Conservation (phyloP, 2,888 invertebrate genomes). For the Amblyjoppa fuscipennis region DNA sequence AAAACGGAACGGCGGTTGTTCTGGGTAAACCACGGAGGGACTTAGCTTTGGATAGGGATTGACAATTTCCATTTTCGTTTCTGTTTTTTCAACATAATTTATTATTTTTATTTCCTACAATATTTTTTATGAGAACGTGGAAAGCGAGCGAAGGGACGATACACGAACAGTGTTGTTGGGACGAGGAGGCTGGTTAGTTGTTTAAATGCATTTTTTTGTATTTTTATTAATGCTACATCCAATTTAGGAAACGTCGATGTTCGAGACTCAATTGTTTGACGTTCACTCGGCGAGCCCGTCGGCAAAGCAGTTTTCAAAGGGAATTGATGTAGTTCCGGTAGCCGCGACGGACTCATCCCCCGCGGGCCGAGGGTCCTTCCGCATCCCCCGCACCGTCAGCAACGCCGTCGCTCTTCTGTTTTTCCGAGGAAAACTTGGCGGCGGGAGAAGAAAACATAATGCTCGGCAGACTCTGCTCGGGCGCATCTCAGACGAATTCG, state of each 20-base stretch:
- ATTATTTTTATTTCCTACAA: too few species aligned
- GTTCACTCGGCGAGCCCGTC: conserved; percentile 9
- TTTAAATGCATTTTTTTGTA: too few species aligned
- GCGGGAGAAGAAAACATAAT: conserved; percentile 38
- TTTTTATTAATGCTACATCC: not conserved
- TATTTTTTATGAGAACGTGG: too few species aligned
- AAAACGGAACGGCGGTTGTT: too few species aligned
- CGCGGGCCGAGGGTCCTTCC: conserved; percentile 11
- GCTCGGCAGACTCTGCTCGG: conserved; percentile 5
- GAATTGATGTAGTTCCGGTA: conserved; percentile 12
- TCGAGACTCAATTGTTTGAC: conserved; percentile 18
- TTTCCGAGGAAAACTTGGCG: conserved; percentile 46
- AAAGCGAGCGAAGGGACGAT: too few species aligned
- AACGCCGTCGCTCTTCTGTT: conserved; percentile 26
- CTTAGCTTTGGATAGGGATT: too few species aligned
- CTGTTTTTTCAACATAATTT: too few species aligned
- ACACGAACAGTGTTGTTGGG: too few species aligned
- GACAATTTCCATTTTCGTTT: too few species aligned
- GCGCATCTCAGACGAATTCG: conserved; percentile 1
- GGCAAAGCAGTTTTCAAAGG: conserved; percentile 9
- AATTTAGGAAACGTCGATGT: conserved; percentile 3
- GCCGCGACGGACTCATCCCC: conserved; percentile 4
- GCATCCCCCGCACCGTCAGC: not conserved
- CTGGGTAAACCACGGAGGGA: too few species aligned
- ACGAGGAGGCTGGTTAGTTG: too few species aligned